These are phyloP conservation scores for Anticlea derivata DNA, from an alignment of 2,888 invertebrate species.

Conservation along the genomic window DNA sequence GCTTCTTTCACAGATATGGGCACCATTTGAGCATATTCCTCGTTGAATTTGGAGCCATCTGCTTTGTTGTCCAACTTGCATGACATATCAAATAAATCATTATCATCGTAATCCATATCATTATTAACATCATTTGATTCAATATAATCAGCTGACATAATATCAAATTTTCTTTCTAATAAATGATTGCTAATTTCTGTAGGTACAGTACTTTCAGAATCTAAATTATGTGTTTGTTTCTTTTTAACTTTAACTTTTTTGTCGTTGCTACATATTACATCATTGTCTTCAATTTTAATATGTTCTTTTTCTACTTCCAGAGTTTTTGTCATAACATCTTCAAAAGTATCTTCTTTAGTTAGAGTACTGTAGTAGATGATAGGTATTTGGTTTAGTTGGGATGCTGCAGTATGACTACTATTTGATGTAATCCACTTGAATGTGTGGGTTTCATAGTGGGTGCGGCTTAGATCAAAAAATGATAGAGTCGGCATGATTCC, in stretches of 20 bases:
- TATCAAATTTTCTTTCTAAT: constrained; percentile 11
- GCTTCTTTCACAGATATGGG: constrained; percentile 66
- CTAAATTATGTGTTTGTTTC: background rate
- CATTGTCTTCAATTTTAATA: constrained; percentile 34
- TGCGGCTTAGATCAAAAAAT: constrained; percentile 47
- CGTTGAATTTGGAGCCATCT: constrained; percentile 60
- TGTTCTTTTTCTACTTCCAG: constrained; percentile 31
- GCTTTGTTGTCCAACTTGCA: constrained; percentile 39
- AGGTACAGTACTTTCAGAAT: background rate
- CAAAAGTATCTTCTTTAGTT: constrained; percentile 48
- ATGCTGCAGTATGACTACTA: constrained; percentile 31
- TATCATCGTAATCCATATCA: constrained; percentile 32
- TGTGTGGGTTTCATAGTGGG: constrained; percentile 54
- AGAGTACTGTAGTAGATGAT: constrained; percentile 56
- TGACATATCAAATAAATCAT: constrained; percentile 24
- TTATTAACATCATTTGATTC: constrained; percentile 32
- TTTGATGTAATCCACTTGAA: constrained; percentile 52
- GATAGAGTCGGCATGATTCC: constrained; percentile 55
- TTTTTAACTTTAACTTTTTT: constrained; percentile 1
- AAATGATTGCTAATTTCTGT: background rate
- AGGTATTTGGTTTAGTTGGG: constrained; percentile 49
- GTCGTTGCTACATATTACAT: background rate
- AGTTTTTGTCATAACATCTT: constrained; percentile 35
- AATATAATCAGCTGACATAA: constrained; percentile 1
- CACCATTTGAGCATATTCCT: constrained; percentile 67